A percentile compares a stretch with the other conserved stretches of the same genome.
Conservation (phyloP, 1,140 invertebrate species). For the Drosophila tani region DNA sequence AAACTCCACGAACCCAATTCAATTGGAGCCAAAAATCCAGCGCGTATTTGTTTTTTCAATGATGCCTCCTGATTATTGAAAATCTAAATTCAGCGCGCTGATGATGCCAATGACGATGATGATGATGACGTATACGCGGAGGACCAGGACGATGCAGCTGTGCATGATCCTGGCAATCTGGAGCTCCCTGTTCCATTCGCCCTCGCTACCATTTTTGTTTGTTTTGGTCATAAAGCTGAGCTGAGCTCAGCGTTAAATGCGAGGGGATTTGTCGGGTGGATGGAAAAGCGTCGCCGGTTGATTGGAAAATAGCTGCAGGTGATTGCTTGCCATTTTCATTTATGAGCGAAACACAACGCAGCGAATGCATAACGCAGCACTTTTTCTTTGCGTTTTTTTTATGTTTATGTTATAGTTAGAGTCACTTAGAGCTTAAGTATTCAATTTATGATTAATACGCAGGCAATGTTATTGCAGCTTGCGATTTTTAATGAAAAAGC, state of each 20-base stretch:
- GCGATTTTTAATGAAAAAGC: no score
- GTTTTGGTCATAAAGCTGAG: constrained; percentile 73
- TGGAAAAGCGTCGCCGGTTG: constrained; percentile 59
- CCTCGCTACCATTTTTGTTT: constrained; percentile 34
- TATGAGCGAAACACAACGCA: constrained; percentile 56
- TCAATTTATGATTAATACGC: constrained; percentile 3
- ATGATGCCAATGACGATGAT: constrained; percentile 32
- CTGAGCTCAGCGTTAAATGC: constrained; percentile 59
- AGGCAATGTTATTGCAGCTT: not conserved
- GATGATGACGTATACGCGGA: constrained; percentile 38
- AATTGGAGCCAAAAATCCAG: constrained; percentile 72
- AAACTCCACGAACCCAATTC: constrained; percentile 53
- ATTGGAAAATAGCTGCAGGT: constrained; percentile 80
- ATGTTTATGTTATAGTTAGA: constrained; percentile 12
- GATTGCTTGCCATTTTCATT: constrained; percentile 75
- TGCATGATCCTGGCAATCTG: constrained; percentile 13
- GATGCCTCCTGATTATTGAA: constrained; percentile 83
- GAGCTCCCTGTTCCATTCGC: not conserved
- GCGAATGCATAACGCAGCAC: constrained; percentile 34
- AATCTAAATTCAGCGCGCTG: constrained; percentile 73
- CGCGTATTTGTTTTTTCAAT: constrained; percentile 82
- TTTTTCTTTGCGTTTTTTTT: not conserved
- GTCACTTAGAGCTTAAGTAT: not conserved
- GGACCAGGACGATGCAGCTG: constrained; percentile 44
- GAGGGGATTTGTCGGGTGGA: constrained; percentile 52